Evolutionary conservation across 2,888 invertebrate genomes (phyloP).

Genomic region (Theretra japonica): DNA sequence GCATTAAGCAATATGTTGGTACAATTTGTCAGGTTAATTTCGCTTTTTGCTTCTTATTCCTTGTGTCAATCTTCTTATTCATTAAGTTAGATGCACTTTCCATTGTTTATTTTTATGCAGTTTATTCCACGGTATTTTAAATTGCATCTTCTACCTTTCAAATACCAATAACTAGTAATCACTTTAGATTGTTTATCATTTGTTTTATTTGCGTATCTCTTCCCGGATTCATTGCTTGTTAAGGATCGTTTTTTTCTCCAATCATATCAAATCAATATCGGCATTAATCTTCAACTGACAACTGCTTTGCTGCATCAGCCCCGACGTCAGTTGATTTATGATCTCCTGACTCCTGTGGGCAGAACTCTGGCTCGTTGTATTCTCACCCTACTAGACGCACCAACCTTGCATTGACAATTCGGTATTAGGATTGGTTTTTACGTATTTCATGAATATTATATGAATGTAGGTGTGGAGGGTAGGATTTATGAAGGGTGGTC

Average conservation of each 20-base stretch:
- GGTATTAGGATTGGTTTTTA: constrained; percentile 70
- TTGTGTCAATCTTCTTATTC: too few species aligned
- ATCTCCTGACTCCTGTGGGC: neutral
- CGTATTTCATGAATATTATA: constrained; percentile 80
- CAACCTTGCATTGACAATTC: constrained; percentile 67
- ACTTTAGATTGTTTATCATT: too few species aligned
- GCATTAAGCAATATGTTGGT: too few species aligned
- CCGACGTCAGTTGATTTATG: constrained; percentile 19
- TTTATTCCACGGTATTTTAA: too few species aligned
- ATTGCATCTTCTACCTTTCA: too few species aligned
- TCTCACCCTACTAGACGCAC: constrained; percentile 30
- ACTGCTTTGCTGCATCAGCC: constrained; percentile 2
- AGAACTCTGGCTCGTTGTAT: neutral
- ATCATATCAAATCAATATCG: constrained; percentile 13
- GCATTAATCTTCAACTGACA: constrained; percentile 19
- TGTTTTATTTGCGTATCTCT: neutral
- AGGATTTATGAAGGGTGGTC: constrained; percentile 81
- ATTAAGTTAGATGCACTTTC: too few species aligned
- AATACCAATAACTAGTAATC: too few species aligned
- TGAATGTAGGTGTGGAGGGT: constrained; percentile 67
- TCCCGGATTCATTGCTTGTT: neutral
- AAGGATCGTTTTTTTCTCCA: constrained; percentile 2
- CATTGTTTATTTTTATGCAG: neutral
- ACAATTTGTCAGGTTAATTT: neutral
- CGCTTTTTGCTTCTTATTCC: neutral